These are phyloP conservation scores for Leptobrachium leishanense DNA, from an alignment of 2,113 vertebrate species.

Conservation along the genomic window DNA sequence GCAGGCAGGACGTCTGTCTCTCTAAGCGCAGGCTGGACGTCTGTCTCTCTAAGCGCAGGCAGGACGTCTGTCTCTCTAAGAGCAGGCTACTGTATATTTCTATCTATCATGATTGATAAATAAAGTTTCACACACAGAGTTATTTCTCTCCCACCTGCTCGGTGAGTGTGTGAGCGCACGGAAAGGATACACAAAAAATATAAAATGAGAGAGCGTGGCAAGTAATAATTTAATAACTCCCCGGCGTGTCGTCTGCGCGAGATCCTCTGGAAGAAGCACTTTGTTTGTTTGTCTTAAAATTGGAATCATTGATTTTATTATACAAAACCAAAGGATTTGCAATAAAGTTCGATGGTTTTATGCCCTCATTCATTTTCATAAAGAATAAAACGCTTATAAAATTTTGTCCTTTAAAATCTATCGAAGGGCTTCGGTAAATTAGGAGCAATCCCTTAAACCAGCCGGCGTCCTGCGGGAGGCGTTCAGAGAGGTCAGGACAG, in stretches of 20 bases:
- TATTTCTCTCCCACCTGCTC: too few relatives aligned
- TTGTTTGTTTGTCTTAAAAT: conserved; percentile 44
- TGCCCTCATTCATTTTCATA: conserved; percentile 40
- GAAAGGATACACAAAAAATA: conserved; percentile 6
- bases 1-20: too few relatives aligned
- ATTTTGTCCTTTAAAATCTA: conserved; percentile 35
- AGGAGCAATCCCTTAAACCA: conserved; percentile 37
- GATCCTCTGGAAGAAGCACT: conserved; percentile 18
- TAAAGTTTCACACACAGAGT: too few relatives aligned
- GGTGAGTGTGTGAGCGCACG: not conserved
- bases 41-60: too few relatives aligned
- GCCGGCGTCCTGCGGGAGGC: not conserved
- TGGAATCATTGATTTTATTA: conserved; percentile 44
- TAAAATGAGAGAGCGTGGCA: not conserved
- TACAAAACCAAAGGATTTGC: conserved; percentile 29
- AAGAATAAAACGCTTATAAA: conserved; percentile 32
- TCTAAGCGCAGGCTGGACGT: too few relatives aligned
- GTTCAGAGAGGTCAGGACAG: not conserved
- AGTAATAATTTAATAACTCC: conserved; percentile 20
- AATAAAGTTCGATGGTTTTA: conserved; percentile 33
- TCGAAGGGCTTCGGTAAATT: conserved; percentile 25
- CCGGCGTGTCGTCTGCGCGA: conserved; percentile 17
- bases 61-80: too few relatives aligned
- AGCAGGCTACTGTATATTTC: too few relatives aligned
- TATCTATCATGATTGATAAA: too few relatives aligned